These are phyloP conservation scores for Abrostola tripartita DNA, from an alignment of 2,888 invertebrate species.

Conservation along the genomic window DNA sequence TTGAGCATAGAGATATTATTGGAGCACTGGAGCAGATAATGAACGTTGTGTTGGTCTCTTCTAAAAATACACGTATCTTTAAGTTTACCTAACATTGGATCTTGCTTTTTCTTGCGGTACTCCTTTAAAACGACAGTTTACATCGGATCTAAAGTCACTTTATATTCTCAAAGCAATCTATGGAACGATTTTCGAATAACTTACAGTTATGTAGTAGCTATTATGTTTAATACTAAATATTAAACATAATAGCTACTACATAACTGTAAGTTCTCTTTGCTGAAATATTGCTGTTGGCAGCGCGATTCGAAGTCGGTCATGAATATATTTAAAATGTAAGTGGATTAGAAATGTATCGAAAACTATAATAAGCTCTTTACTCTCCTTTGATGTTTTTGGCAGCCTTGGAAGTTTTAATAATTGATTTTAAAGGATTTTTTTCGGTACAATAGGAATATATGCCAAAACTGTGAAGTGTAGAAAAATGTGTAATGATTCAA, in stretches of 20 bases:
- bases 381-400: neutral
- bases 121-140: neutral
- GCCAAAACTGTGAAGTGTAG: no score
- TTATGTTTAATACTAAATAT: slow-evolving; percentile 2
- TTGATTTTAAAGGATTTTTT: no score
- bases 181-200: slow-evolving; percentile 3
- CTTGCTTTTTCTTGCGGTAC: neutral
- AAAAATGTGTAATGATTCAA: no score
- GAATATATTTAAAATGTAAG: neutral
- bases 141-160: neutral
- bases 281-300: neutral
- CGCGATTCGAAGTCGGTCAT: neutral
- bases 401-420: neutral
- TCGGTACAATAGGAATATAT: no score
- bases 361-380: neutral
- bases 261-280: neutral
- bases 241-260: no score
- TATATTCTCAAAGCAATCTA: slow-evolving; percentile 1
- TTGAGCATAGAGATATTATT: no score
- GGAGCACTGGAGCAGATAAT: no score
- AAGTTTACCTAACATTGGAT: no score
- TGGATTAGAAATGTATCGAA: neutral
- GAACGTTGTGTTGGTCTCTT: no score
- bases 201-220: neutral
- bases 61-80: no score